A percentile compares a stretch with the other conserved stretches of the same genome.
These are phyloP conservation scores for Pachyseris speciosa DNA, from an alignment of 64 coral and sea anemone species.

Conservation along the genomic window DNA sequence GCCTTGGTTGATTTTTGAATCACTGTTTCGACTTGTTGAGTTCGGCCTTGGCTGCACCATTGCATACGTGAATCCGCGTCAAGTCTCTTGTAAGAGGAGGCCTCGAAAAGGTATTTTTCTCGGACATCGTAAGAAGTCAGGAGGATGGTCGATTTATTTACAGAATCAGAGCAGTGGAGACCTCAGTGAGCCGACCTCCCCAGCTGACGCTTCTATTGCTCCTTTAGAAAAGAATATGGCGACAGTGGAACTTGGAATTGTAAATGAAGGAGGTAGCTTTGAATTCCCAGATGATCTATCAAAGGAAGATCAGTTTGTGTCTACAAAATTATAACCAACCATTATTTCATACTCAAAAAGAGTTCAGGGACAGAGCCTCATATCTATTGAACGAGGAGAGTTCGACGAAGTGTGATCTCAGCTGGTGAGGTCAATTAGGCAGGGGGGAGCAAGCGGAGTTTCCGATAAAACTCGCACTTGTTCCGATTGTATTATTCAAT, in stretches of 20 bases:
- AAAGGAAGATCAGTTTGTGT: not conserved
- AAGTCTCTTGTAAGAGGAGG: slow-evolving; percentile 8
- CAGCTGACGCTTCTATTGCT: not conserved
- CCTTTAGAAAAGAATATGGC: not conserved
- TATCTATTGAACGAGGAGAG: no score
- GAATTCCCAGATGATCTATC: not conserved
- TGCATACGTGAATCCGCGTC: slow-evolving; percentile 80
- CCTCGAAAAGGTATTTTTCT: not conserved
- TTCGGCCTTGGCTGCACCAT: slow-evolving; percentile 72
- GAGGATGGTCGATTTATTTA: not conserved
- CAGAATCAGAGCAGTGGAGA: slow-evolving; percentile 24
- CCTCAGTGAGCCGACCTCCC: not conserved
- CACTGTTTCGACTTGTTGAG: slow-evolving; percentile 69
- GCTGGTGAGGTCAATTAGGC: no score
- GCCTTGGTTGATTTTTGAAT: slow-evolving; percentile 73
- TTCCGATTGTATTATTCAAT: no score
- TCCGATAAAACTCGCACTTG: no score
- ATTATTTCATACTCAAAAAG: not conserved
- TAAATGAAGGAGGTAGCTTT: not conserved
- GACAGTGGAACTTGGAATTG: not conserved
- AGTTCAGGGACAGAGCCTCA: not conserved
- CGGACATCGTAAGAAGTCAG: not conserved
- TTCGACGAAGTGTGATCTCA: no score
- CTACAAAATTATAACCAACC: not conserved
- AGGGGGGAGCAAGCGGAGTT: no score